These are phyloP conservation scores for Arvicanthis niloticus DNA, from an alignment of 2,113 vertebrate genomes.

Conservation along the genomic window DNA sequence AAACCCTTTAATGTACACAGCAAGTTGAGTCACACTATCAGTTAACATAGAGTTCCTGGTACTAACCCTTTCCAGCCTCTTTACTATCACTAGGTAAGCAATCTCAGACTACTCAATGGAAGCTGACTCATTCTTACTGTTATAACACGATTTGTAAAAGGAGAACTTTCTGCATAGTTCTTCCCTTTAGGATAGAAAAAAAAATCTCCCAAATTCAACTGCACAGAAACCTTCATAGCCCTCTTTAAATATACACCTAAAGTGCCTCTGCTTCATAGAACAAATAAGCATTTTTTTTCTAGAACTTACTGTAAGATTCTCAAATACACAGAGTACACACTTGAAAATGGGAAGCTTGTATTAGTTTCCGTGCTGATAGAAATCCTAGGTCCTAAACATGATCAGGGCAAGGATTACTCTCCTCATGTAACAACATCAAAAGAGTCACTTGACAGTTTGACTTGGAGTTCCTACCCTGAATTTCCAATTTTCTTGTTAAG, in stretches of 20 bases:
- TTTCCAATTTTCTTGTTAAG: background rate
- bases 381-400: background rate
- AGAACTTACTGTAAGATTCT: background rate
- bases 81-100: constrained; percentile 83
- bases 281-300: constrained; percentile 8
- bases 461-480: background rate
- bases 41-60: constrained; percentile 83
- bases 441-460: constrained; percentile 31
- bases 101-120: constrained; percentile 66
- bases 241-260: background rate
- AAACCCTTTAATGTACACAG: constrained; percentile 81
- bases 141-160: constrained; percentile 58
- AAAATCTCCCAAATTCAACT: constrained; percentile 61
- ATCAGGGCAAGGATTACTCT: background rate
- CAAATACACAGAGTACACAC: background rate
- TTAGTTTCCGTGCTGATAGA: background rate
- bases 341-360: background rate
- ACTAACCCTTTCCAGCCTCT: constrained; percentile 79
- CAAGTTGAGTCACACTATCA: constrained; percentile 78
- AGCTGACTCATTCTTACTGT: constrained; percentile 77
- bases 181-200: constrained; percentile 55
- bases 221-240: background rate
- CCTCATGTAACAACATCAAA: background rate
- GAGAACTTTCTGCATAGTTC: constrained; percentile 60
- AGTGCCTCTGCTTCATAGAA: background rate